phyloP scores from a whole-genome alignment of 1,140 invertebrate species.

The Dolichoris vasculosae region DNA sequence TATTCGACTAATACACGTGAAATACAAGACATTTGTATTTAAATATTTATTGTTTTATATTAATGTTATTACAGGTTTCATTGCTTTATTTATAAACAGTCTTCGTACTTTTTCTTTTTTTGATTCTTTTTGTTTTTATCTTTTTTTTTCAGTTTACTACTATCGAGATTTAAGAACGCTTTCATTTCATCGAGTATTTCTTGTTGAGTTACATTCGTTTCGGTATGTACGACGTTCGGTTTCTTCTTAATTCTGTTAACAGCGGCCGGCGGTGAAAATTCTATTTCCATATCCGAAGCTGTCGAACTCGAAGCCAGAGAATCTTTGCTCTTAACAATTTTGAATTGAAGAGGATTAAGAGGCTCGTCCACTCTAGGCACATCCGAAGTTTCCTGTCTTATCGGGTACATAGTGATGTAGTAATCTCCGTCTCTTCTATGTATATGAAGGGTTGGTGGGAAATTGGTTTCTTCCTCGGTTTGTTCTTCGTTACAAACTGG shows the following conservation, averaged over 20 bases:
- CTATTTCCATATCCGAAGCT: slow-evolving; percentile 72
- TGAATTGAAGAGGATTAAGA: slow-evolving; percentile 70
- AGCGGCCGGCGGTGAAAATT: slow-evolving; percentile 69
- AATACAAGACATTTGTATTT: neutral
- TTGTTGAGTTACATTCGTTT: slow-evolving; percentile 69
- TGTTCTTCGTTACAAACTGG: slow-evolving; percentile 48
- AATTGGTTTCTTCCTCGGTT: slow-evolving; percentile 56
- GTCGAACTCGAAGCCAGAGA: slow-evolving; percentile 64
- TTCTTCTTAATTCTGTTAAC: slow-evolving; percentile 64
- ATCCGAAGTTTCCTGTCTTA: slow-evolving; percentile 60
- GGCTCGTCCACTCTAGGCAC: slow-evolving; percentile 59
- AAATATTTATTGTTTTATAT: neutral
- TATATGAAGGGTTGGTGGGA: slow-evolving; percentile 66
- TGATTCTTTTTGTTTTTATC: slow-evolving; percentile 49
- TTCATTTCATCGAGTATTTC: slow-evolving; percentile 68
- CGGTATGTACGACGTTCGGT: slow-evolving; percentile 70
- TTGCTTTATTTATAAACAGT: neutral
- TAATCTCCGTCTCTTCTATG: slow-evolving; percentile 68
- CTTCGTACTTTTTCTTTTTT: neutral
- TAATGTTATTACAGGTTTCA: neutral
- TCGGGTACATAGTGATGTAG: slow-evolving; percentile 71
- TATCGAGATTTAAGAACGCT: neutral
- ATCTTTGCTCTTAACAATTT: slow-evolving; percentile 64
- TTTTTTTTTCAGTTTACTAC: slow-evolving; percentile 53
- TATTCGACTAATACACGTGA: neutral